Percentiles rank a stretch among this genome's conserved stretches.
Conservation (phyloP, 2,797 vertebrate genomes). For the Pangasius krempfi region DNA sequence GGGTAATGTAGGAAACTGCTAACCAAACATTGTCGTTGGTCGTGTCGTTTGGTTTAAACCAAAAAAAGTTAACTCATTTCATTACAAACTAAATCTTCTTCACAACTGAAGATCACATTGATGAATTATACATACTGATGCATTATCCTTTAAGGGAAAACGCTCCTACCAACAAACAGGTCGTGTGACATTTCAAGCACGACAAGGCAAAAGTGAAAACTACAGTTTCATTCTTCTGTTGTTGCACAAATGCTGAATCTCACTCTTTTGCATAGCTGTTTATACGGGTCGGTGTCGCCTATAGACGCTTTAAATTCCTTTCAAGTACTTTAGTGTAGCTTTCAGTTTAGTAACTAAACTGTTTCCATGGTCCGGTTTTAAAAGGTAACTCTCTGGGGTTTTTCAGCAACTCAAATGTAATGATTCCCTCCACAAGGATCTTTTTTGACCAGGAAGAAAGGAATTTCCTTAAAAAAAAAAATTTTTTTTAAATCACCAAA, state of each 20-base stretch:
- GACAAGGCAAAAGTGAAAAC: neutral
- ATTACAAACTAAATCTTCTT: neutral
- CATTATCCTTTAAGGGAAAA: too few species aligned
- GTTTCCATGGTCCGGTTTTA: neutral
- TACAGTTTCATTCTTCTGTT: neutral
- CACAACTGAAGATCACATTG: neutral
- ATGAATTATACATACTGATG: neutral
- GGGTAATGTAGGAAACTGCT: neutral
- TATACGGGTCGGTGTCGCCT: neutral
- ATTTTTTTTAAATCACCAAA: neutral
- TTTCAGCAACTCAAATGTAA: neutral
- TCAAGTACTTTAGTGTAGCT: neutral
- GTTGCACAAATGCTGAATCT: neutral
- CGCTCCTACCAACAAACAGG: neutral
- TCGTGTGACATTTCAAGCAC: neutral
- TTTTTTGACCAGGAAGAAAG: neutral
- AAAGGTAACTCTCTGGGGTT: too few species aligned
- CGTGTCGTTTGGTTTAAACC: too few species aligned
- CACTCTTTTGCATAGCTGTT: neutral
- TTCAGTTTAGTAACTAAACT: neutral
- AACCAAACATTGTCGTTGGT: too few species aligned
- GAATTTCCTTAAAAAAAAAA: neutral
- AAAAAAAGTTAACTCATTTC: neutral
- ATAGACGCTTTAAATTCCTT: neutral
- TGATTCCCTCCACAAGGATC: neutral